Evolutionary conservation across 1,140 invertebrate genomes (phyloP).

Genomic region (Heliconius eleuchia): DNA sequence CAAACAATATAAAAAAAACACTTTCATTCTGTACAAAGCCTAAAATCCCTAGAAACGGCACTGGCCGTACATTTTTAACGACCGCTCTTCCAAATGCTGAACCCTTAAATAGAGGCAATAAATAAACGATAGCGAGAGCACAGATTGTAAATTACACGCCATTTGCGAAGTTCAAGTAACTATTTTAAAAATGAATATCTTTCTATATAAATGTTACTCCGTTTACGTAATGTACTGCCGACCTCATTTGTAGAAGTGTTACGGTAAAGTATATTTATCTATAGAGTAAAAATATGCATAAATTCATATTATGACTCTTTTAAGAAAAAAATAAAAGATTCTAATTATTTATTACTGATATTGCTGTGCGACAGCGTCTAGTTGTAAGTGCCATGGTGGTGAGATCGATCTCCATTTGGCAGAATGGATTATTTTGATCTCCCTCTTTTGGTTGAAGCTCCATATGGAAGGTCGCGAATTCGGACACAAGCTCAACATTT

Average conservation of each 20-base stretch:
- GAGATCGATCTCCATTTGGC: too few relatives aligned
- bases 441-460: too few relatives aligned
- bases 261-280: not conserved
- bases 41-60: conserved; percentile 16
- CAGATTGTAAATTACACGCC: conserved; percentile 31
- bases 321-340: too few relatives aligned
- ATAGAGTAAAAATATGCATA: too few relatives aligned
- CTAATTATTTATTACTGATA: too few relatives aligned
- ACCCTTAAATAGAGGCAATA: conserved; percentile 33
- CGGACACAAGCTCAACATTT: too few relatives aligned
- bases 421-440: too few relatives aligned
- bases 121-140: conserved; percentile 33
- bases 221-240: conserved; percentile 4
- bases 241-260: not conserved
- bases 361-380: too few relatives aligned
- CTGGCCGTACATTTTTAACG: conserved; percentile 34
- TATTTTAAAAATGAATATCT: conserved; percentile 27
- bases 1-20: not conserved
- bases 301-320: too few relatives aligned
- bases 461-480: too few relatives aligned
- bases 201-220: conserved; percentile 15
- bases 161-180: conserved; percentile 34
- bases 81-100: conserved; percentile 19
- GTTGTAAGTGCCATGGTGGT: too few relatives aligned
- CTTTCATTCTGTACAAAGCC: not conserved